A percentile compares a stretch with the other conserved stretches of the same genome.
Conservation (phyloP, 2,797 vertebrate species). For the Benthosema pterotum region DNA sequence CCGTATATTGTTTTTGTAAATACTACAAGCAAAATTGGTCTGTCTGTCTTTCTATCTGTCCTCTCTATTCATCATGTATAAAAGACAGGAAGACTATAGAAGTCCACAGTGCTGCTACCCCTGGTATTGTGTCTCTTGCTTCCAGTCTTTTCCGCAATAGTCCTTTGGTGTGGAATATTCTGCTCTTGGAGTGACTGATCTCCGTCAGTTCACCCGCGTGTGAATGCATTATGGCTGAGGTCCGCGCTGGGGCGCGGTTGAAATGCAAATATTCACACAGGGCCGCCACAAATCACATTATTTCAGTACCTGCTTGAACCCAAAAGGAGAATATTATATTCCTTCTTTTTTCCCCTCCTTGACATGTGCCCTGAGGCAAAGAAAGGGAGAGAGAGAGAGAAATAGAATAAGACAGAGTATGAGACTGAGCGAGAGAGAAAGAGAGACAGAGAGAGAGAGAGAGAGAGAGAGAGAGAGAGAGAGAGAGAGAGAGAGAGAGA, state of each 20-base stretch:
- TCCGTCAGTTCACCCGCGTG: slow-evolving; percentile 53
- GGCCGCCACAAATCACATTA: slow-evolving; percentile 57
- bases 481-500: no score
- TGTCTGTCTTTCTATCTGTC: not conserved
- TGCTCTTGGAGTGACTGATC: slow-evolving; percentile 45
- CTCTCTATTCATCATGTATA: no score
- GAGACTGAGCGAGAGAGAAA: no score
- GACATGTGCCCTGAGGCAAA: slow-evolving; percentile 34
- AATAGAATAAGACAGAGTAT: no score
- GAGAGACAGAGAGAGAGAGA: slow-evolving; percentile 1
- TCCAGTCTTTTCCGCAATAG: slow-evolving; percentile 56
- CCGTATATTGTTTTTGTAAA: no score
- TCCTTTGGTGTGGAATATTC: slow-evolving; percentile 58
- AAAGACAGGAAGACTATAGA: no score
- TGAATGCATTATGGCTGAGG: slow-evolving; percentile 57
- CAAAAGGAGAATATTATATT: slow-evolving; percentile 40
- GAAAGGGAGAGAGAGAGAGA: slow-evolving; percentile 5
- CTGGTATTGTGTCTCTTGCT: slow-evolving; percentile 30
- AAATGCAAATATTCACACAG: slow-evolving; percentile 61
- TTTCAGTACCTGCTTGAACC: slow-evolving; percentile 59
- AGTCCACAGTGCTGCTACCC: slow-evolving; percentile 1
- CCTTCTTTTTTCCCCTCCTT: slow-evolving; percentile 13
- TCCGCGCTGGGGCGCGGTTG: slow-evolving; percentile 47
- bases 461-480: not conserved
- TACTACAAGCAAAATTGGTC: not conserved